Percentiles rank a stretch among this genome's conserved stretches.
These are phyloP conservation scores for Plebejus melissa DNA, from an alignment of 2,888 invertebrate genomes.

Conservation along the genomic window DNA sequence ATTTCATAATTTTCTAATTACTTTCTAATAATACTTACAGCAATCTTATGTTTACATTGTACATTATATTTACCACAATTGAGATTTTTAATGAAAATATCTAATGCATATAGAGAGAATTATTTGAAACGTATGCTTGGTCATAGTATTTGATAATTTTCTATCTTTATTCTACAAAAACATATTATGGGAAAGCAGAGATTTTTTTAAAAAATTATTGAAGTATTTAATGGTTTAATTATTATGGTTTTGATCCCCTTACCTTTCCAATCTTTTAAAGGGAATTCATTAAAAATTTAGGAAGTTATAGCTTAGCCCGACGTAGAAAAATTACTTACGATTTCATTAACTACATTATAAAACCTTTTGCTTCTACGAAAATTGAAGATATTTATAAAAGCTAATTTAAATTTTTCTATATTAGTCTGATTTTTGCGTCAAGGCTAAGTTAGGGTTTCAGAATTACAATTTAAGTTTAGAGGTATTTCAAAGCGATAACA, in stretches of 20 bases:
- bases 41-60: conserved; percentile 75
- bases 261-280: neutral
- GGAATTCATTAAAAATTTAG: neutral
- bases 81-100: conserved; percentile 72
- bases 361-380: neutral
- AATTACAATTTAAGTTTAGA: conserved; percentile 24
- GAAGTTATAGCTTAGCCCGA: neutral
- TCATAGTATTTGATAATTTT: conserved; percentile 46
- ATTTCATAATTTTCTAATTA: conserved; percentile 74
- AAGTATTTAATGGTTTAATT: neutral
- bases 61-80: conserved; percentile 76
- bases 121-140: conserved; percentile 61
- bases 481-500: conserved; percentile 22
- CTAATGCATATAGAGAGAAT: conserved; percentile 74
- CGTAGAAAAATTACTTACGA: neutral
- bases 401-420: neutral
- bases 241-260: neutral
- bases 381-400: neutral
- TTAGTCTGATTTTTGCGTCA: neutral
- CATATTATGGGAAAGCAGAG: conserved; percentile 22
- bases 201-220: conserved; percentile 10
- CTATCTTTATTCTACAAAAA: neutral
- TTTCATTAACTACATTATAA: neutral
- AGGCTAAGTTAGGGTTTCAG: conserved; percentile 2
- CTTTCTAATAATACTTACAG: conserved; percentile 78